Evolutionary conservation across 1,140 invertebrate genomes (phyloP).

Genomic region (Heterodera schachtii): DNA sequence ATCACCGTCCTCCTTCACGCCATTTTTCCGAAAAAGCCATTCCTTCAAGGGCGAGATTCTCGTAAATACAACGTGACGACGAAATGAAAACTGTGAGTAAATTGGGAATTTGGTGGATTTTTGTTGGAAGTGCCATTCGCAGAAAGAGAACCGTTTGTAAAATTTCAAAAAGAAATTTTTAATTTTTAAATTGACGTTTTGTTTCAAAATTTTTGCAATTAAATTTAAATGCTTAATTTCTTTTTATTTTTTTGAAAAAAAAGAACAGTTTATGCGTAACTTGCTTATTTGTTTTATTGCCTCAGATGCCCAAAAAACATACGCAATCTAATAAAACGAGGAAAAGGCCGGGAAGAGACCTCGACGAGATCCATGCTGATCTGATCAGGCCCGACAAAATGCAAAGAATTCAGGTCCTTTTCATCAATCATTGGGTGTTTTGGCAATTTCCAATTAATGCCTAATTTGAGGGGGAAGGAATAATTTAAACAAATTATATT

Average conservation of each 20-base stretch:
- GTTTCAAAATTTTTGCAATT: no score
- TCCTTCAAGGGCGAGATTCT: constrained; percentile 64
- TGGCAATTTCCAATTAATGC: background rate
- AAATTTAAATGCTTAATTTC: no score
- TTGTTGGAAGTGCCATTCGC: background rate
- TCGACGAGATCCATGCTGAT: constrained; percentile 69
- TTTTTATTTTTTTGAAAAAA: no score
- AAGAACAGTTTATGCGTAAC: no score
- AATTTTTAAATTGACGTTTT: no score
- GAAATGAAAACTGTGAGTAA: constrained; percentile 37
- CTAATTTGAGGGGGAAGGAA: no score
- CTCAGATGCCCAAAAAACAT: constrained; percentile 59
- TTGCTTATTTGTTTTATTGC: background rate
- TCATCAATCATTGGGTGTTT: background rate
- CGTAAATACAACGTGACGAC: constrained; percentile 54
- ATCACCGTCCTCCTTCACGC: constrained; percentile 46
- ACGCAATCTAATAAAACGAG: constrained; percentile 52
- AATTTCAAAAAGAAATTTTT: no score
- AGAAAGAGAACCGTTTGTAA: background rate
- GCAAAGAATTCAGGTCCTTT: background rate
- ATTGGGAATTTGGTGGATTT: background rate
- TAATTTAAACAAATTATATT: no score
- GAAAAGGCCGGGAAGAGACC: constrained; percentile 68
- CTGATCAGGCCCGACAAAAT: constrained; percentile 66
- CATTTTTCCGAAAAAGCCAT: constrained; percentile 57